A percentile compares a stretch with the other conserved stretches of the same genome.
Evolutionary conservation across 2,797 vertebrate species (phyloP).

Genomic region (Clarias laeviceps): DNA sequence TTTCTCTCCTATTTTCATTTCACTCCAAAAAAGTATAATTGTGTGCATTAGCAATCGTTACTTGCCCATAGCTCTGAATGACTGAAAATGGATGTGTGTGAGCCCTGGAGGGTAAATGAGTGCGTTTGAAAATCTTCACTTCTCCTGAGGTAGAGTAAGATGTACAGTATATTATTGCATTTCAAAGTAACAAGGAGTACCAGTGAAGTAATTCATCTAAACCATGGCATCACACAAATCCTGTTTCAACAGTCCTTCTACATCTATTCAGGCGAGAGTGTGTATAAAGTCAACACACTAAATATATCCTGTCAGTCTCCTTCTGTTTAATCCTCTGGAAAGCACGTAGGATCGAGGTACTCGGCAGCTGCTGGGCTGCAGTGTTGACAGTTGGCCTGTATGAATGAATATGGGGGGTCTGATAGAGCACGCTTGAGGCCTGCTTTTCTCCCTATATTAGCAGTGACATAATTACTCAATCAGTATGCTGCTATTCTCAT

Average conservation of each 20-base stretch:
- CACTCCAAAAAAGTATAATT: neutral
- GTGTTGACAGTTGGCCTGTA: slow-evolving; percentile 37
- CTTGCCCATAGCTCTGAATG: neutral
- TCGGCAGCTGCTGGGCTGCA: slow-evolving; percentile 24
- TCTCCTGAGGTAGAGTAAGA: neutral
- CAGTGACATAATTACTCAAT: slow-evolving; percentile 11
- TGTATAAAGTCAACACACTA: slow-evolving; percentile 11
- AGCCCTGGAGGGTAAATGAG: neutral
- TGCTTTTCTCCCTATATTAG: slow-evolving; percentile 37
- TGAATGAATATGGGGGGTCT: slow-evolving; percentile 32
- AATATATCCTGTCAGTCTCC: slow-evolving; percentile 38
- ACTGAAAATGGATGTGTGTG: neutral
- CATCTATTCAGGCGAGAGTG: neutral
- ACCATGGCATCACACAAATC: neutral
- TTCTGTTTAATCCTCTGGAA: slow-evolving; percentile 40
- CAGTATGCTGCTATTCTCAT: slow-evolving; percentile 39
- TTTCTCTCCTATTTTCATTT: neutral
- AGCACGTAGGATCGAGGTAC: slow-evolving; percentile 19
- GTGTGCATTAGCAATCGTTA: neutral
- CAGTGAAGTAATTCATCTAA: neutral
- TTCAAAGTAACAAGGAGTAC: neutral
- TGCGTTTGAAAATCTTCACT: neutral
- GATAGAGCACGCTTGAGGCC: slow-evolving; percentile 16
- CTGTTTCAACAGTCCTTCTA: neutral
- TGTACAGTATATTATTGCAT: neutral